A percentile compares a stretch with the other conserved stretches of the same genome.
phyloP scores from a whole-genome alignment of 2,888 invertebrate genomes.

The Sesia apiformis region DNA sequence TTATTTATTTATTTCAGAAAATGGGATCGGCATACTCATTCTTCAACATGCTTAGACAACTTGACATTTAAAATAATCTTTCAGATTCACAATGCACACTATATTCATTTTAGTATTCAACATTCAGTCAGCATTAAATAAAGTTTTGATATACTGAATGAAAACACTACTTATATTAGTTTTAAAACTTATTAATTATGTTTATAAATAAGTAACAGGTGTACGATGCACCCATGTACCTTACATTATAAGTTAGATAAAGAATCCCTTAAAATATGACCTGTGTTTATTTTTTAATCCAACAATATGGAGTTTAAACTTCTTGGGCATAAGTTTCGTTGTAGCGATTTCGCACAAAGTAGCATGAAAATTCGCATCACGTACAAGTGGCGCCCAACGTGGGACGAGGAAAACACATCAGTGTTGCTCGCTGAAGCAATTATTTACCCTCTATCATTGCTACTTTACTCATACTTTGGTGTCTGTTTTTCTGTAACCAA shows the following conservation, averaged over 20 bases:
- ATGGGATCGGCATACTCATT: slow-evolving; percentile 42
- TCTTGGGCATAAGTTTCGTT: background rate
- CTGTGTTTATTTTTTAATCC: no score
- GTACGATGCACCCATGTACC: no score
- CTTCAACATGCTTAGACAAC: slow-evolving; percentile 48
- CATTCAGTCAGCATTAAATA: no score
- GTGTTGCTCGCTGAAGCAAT: slow-evolving; percentile 20
- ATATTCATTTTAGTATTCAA: no score
- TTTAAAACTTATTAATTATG: no score
- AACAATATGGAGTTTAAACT: background rate
- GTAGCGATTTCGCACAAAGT: background rate
- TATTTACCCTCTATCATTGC: slow-evolving; percentile 17
- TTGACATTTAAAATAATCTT: background rate
- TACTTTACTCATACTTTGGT: slow-evolving; percentile 3
- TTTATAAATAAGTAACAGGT: no score
- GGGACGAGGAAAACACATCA: slow-evolving; percentile 19
- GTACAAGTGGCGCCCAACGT: slow-evolving; percentile 24
- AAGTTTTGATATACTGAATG: no score
- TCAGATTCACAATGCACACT: no score
- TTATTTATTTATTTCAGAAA: slow-evolving; percentile 34
- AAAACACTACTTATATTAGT: no score
- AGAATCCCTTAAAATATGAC: no score
- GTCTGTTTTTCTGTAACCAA: background rate
- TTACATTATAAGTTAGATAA: no score
- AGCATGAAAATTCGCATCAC: slow-evolving; percentile 21